Percentiles rank a stretch among this genome's conserved stretches.
phyloP scores from a whole-genome alignment of 2,797 vertebrate species.

The Lepus townsendii region DNA sequence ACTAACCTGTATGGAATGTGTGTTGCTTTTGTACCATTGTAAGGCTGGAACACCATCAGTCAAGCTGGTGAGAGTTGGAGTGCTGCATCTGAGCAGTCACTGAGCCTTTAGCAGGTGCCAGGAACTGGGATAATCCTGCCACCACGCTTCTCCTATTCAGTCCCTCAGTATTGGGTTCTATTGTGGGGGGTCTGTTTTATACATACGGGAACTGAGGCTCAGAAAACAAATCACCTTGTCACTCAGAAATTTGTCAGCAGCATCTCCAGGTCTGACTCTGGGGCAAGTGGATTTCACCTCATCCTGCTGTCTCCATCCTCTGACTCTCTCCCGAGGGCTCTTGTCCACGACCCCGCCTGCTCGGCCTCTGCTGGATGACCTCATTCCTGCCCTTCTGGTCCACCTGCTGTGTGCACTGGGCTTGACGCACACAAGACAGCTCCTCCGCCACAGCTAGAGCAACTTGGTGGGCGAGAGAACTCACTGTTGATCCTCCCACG shows the following conservation, averaged over 20 bases:
- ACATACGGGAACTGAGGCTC: background rate
- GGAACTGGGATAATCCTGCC: background rate
- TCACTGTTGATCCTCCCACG: constrained; percentile 18
- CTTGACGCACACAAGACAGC: background rate
- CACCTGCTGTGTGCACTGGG: background rate
- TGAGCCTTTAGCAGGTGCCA: background rate
- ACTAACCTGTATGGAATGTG: background rate
- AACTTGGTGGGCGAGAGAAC: background rate
- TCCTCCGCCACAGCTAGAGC: background rate
- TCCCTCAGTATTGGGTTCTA: background rate
- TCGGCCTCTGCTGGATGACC: too few relatives aligned
- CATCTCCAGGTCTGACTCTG: background rate
- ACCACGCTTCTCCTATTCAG: background rate
- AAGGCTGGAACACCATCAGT: background rate
- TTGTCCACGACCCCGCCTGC: background rate
- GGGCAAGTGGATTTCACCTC: too few relatives aligned
- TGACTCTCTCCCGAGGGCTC: background rate
- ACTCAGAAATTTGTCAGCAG: background rate
- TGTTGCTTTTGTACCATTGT: background rate
- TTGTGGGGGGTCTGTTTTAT: background rate
- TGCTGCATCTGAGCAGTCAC: too few relatives aligned
- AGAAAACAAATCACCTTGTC: background rate
- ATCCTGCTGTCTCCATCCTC: background rate
- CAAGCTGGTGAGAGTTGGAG: too few relatives aligned
- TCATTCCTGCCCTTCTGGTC: background rate